Conservation (phyloP, 2,888 invertebrate genomes). For the Eupithecia insigniata region DNA sequence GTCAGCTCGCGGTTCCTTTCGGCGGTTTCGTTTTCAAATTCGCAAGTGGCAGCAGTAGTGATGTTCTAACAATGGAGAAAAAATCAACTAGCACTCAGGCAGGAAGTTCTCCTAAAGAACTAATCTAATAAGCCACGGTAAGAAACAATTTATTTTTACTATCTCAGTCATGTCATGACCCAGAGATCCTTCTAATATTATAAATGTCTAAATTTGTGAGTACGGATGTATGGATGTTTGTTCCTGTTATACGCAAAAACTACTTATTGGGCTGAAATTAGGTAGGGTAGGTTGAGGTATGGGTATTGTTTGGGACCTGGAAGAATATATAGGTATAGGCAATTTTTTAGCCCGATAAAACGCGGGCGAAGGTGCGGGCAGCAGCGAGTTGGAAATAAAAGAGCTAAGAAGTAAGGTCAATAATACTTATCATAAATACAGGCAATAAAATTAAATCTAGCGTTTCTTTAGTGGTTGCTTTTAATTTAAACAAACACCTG, state of each 20-base stretch:
- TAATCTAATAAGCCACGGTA: slow-evolving; percentile 19
- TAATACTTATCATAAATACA: not conserved
- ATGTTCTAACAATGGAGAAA: slow-evolving; percentile 40
- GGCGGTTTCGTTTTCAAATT: slow-evolving; percentile 32
- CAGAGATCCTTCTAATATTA: too few relatives aligned
- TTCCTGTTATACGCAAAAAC: too few relatives aligned
- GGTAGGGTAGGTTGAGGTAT: too few relatives aligned
- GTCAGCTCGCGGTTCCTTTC: slow-evolving; percentile 27
- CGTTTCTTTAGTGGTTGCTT: not conserved
- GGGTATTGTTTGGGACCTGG: too few relatives aligned
- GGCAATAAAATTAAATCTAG: not conserved
- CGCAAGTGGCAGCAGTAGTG: slow-evolving; percentile 38
- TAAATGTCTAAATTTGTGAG: too few relatives aligned
- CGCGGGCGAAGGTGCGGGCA: too few relatives aligned
- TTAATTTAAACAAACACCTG: not conserved
- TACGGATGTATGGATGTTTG: too few relatives aligned
- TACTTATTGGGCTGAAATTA: too few relatives aligned
- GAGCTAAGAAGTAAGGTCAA: too few relatives aligned
- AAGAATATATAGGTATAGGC: too few relatives aligned
- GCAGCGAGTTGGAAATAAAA: too few relatives aligned
- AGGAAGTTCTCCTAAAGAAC: slow-evolving; percentile 24
- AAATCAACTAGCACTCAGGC: slow-evolving; percentile 31
- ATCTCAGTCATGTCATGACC: not conserved
- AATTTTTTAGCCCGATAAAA: too few relatives aligned
- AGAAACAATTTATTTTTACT: slow-evolving; percentile 2